Conservation (phyloP, 2,113 vertebrate species). For the Heliornis fulica region DNA sequence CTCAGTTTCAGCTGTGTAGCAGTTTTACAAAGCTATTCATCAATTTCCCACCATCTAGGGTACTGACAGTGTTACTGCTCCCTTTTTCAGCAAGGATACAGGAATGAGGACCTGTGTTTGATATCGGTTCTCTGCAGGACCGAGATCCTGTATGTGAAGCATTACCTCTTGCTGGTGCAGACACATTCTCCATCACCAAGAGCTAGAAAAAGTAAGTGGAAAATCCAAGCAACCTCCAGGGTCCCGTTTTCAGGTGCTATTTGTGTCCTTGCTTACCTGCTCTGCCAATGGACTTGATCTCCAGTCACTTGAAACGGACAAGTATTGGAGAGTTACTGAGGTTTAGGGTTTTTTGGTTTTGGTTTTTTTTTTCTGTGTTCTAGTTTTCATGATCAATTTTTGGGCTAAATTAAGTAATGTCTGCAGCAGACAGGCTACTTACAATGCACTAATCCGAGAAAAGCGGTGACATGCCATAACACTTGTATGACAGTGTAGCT, state of each 20-base stretch:
- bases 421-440: not conserved
- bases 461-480: not conserved
- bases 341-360: not conserved
- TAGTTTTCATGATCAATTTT: not conserved
- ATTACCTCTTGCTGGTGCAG: not conserved
- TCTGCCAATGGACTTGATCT: not conserved
- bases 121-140: not conserved
- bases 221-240: not conserved
- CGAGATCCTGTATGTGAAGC: fast-evolving
- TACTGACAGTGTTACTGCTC: not conserved
- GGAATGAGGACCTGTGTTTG: not conserved
- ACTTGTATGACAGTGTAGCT: not conserved
- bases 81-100: not conserved
- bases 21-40: not conserved
- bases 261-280: not conserved
- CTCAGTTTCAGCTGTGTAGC: not conserved
- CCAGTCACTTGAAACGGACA: not conserved
- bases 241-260: not conserved
- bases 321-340: not conserved
- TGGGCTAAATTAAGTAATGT: not conserved
- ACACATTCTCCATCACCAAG: too few species aligned
- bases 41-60: not conserved
- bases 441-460: not conserved
- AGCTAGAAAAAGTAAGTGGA: fast-evolving
- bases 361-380: not conserved